These are phyloP conservation scores for Apeira syringaria DNA, from an alignment of 2,888 invertebrate species.

Conservation along the genomic window DNA sequence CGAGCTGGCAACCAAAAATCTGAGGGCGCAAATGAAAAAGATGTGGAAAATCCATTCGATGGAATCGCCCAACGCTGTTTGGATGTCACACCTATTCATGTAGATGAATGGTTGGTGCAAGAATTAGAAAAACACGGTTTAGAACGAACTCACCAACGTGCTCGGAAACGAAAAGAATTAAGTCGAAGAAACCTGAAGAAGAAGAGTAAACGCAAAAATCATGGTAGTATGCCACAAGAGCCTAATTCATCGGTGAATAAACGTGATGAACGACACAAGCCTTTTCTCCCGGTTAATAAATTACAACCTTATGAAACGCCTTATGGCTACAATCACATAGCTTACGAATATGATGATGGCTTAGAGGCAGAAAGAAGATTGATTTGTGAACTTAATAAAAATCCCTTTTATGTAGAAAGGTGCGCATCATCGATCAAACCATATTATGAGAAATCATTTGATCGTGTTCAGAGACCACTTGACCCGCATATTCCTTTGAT, in stretches of 20 bases:
- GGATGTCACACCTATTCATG: neutral
- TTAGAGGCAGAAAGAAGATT: neutral
- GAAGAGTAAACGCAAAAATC: neutral
- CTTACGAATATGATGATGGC: neutral
- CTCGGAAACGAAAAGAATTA: neutral
- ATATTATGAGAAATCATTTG: neutral
- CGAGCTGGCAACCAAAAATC: neutral
- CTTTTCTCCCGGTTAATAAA: neutral
- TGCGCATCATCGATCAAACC: neutral
- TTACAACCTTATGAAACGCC: slow-evolving; percentile 1
- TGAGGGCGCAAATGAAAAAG: neutral
- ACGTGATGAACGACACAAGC: neutral
- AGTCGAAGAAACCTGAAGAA: neutral
- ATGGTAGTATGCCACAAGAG: neutral
- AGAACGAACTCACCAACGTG: neutral
- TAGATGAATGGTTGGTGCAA: slow-evolving; percentile 9
- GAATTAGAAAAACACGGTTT: slow-evolving; percentile 6
- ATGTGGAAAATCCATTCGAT: slow-evolving; percentile 2
- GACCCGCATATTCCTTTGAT: too few relatives aligned
- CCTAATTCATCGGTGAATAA: neutral
- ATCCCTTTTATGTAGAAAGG: slow-evolving; percentile 1
- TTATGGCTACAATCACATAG: neutral
- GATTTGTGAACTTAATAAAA: slow-evolving; percentile 4
- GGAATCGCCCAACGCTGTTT: slow-evolving; percentile 9
- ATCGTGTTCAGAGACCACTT: neutral